Conservation (phyloP, 2,888 invertebrate genomes). For the Nudaria mundana region DNA sequence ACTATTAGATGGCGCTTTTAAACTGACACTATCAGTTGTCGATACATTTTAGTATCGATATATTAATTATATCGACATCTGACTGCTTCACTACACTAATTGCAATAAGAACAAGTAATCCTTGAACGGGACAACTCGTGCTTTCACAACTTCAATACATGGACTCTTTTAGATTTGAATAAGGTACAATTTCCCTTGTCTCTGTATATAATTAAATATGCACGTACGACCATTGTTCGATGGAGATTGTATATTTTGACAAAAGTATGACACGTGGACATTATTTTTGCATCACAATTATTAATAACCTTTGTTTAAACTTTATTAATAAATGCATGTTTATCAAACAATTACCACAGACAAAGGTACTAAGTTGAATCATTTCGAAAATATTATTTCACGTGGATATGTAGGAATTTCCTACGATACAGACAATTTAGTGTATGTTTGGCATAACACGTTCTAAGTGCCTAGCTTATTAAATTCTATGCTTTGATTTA, state of each 20-base stretch:
- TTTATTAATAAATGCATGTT: slow-evolving; percentile 22
- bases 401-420: no score
- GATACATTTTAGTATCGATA: background rate
- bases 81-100: slow-evolving; percentile 25
- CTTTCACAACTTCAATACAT: no score
- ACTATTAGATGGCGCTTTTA: no score
- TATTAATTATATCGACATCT: slow-evolving; percentile 14
- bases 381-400: slow-evolving; percentile 1
- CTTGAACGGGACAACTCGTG: slow-evolving; percentile 17
- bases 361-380: slow-evolving; percentile 14
- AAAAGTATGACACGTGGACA: slow-evolving; percentile 30
- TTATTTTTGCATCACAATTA: slow-evolving; percentile 17
- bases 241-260: slow-evolving; percentile 34
- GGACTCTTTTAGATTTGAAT: no score
- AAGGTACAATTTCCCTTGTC: no score
- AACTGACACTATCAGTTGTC: no score
- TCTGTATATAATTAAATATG: slow-evolving; percentile 14
- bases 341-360: slow-evolving; percentile 17
- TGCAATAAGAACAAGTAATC: slow-evolving; percentile 26
- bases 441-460: no score
- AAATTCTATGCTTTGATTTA: no score
- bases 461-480: no score
- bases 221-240: slow-evolving; percentile 26
- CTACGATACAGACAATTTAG: no score
- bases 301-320: slow-evolving; percentile 17